These are phyloP conservation scores for Rynchops niger DNA, from an alignment of 2,113 vertebrate species.

Conservation along the genomic window DNA sequence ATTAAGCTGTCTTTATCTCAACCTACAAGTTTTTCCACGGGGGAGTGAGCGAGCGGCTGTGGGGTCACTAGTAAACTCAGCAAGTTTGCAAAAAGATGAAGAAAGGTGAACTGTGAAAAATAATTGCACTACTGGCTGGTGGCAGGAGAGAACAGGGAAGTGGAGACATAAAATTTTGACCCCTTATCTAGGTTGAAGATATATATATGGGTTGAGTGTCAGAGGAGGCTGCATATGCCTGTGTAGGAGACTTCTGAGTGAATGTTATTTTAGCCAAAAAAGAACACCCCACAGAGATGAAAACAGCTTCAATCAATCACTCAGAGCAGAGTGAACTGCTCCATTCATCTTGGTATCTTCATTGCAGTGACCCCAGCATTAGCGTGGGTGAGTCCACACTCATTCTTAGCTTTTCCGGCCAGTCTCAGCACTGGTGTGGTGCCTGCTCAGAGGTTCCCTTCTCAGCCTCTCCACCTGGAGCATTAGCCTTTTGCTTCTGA, in stretches of 20 bases:
- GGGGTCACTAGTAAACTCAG: not conserved
- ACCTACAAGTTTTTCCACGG: not conserved
- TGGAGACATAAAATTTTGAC: not conserved
- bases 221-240: not conserved
- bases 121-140: not conserved
- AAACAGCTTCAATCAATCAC: slow-evolving; percentile 20
- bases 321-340: not conserved
- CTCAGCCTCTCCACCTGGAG: not conserved
- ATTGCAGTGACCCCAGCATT: not conserved
- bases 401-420: not conserved
- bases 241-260: not conserved
- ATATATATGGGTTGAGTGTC: not conserved
- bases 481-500: not conserved
- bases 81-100: not conserved
- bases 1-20: not conserved
- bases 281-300: slow-evolving; percentile 34
- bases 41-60: not conserved
- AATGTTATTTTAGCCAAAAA: slow-evolving; percentile 11
- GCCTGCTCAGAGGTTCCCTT: not conserved
- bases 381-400: not conserved
- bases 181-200: not conserved
- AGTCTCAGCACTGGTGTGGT: not conserved
- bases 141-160: not conserved
- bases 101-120: not conserved
- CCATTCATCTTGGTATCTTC: not conserved